Conservation (phyloP, 2,797 vertebrate genomes). For the Pangasius sanitwongsei region DNA sequence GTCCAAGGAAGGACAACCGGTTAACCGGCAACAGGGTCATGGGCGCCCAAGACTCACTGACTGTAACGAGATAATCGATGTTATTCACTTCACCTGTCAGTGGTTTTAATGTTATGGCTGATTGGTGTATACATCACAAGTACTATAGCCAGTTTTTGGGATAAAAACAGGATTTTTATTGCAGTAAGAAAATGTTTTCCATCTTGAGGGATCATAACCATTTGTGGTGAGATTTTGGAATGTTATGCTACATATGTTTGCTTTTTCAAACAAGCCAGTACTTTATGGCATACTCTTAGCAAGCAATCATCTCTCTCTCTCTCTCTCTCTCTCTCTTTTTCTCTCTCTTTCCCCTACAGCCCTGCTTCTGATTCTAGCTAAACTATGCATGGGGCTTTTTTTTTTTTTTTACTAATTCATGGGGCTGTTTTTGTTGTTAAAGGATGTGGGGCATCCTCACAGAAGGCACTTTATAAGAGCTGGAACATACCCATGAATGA, state of each 20-base stretch:
- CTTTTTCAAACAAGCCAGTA: neutral
- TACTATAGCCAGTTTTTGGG: too few species aligned
- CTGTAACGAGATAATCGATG: too few species aligned
- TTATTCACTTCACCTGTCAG: too few species aligned
- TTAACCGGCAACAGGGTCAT: too few species aligned
- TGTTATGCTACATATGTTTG: neutral
- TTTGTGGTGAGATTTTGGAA: neutral
- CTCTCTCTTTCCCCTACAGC: neutral
- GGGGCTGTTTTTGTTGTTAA: conserved; percentile 57
- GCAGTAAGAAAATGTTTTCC: neutral
- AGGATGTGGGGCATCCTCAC: conserved; percentile 56
- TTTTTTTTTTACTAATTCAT: conserved; percentile 68
- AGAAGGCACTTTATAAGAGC: conserved; percentile 54
- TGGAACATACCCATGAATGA: conserved; percentile 61
- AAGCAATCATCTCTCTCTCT: neutral
- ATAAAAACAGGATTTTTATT: neutral
- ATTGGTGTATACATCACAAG: too few species aligned
- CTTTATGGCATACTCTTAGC: neutral
- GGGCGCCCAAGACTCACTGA: too few species aligned
- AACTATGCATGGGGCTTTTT: conserved; percentile 37
- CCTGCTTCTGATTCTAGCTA: neutral
- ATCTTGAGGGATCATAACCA: neutral
- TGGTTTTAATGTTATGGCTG: too few species aligned
- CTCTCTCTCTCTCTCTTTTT: neutral
- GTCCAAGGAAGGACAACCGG: too few species aligned